Conservation (phyloP, 2,888 invertebrate species). For the Magallana nippona region DNA sequence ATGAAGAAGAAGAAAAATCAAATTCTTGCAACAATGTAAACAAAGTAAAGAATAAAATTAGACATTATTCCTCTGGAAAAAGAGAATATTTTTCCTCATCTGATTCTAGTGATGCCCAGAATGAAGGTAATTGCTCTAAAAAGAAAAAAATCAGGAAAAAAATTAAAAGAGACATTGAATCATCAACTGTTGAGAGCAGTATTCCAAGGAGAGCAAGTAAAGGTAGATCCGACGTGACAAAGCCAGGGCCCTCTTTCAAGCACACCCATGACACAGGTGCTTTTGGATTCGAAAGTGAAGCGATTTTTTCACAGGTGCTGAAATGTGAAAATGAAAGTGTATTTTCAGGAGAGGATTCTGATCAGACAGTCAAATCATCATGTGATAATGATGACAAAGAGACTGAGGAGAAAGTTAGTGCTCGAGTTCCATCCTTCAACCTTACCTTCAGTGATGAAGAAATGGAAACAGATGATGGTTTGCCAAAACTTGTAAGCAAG, state of each 20-base stretch:
- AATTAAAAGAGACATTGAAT: neutral
- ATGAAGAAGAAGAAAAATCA: constrained; percentile 1
- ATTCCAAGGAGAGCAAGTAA: too few relatives aligned
- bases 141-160: neutral
- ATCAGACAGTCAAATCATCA: neutral
- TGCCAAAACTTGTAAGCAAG: neutral
- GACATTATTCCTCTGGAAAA: too few relatives aligned
- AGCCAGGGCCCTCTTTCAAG: neutral
- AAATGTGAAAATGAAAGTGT: neutral
- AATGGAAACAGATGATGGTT: neutral
- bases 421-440: neutral
- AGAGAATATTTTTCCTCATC: too few relatives aligned
- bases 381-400: neutral
- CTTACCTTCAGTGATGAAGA: constrained; percentile 6
- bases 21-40: neutral
- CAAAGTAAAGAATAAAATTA: neutral
- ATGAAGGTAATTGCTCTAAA: neutral
- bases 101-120: neutral
- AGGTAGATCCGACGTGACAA: neutral
- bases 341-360: neutral
- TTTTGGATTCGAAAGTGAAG: constrained; percentile 11
- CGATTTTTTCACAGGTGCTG: constrained; percentile 7
- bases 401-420: neutral
- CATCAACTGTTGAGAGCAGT: neutral
- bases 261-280: neutral